These are phyloP conservation scores for Zenarchopterus dispar DNA, from an alignment of 2,797 vertebrate species.

Conservation along the genomic window DNA sequence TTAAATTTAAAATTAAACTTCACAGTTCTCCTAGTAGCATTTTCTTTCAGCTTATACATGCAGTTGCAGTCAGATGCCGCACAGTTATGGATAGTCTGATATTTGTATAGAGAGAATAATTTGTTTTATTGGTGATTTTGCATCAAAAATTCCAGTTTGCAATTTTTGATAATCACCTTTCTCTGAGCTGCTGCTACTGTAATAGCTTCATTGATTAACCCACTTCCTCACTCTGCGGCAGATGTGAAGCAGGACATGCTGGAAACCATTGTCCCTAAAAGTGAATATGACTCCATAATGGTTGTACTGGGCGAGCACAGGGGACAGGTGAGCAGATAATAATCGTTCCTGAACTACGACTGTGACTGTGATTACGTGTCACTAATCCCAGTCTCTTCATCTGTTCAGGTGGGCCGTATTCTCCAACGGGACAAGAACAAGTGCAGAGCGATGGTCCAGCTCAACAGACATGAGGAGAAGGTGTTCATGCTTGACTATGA, in stretches of 20 bases:
- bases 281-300: conserved; percentile 76
- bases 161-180: not conserved
- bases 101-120: too few relatives aligned
- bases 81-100: too few relatives aligned
- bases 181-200: not conserved
- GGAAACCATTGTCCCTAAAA: conserved; percentile 90
- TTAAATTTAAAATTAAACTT: too few relatives aligned
- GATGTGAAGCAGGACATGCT: conserved; percentile 89
- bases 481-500: conserved; percentile 88
- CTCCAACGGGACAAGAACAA: conserved; percentile 84
- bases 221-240: conserved; percentile 34
- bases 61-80: too few relatives aligned
- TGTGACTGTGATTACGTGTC: not conserved
- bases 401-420: conserved; percentile 86
- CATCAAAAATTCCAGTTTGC: not conserved
- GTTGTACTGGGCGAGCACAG: conserved; percentile 81
- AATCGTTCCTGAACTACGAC: fast-evolving
- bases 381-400: not conserved
- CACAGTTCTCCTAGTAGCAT: too few relatives aligned
- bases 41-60: too few relatives aligned
- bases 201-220: not conserved
- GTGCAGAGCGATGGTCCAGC: conserved; percentile 87
- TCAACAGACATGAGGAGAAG: conserved; percentile 81
- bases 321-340: conserved; percentile 71
- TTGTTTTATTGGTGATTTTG: too few relatives aligned